Evolutionary conservation across 2,113 vertebrate genomes (phyloP), one percentile per base, ranked within the genome.

Genomic region (Riparia riparia): DNA sequence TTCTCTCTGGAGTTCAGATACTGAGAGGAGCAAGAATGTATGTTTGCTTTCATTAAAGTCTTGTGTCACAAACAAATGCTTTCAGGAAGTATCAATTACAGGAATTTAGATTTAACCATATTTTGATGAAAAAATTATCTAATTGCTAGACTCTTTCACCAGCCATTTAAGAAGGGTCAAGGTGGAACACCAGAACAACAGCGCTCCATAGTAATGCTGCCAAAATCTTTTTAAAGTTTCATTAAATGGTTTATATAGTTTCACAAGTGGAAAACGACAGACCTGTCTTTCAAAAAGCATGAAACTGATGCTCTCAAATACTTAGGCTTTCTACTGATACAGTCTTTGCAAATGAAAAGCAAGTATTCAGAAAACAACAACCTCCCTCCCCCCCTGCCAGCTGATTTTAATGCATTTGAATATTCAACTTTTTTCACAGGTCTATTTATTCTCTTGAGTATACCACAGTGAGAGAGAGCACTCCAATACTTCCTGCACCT

Each of bases 11-110:
- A 91, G 69, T 65, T 95, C 47, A 96, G 81, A 72, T n/a, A 92
- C 4, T 74, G 22, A 37, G 45, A 92, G 71, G 7, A 77, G 54
- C 32, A 95, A 95, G 53, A 91, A 86, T 0, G 0, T 86, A 0
- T 32, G 93, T 89, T 80, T 89, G 54, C 77, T 86, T 86, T 93
- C 61, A 95, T 69, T 82, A 34, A 91, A 79, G 58, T 80, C 37
- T 50, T 65, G 44, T 41, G 72, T 86, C 82, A 58, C 5, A 20
- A 13, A 86, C 31, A 58, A 92, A 53, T 57, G 32, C 60, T 91
- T 95, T 72, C 61, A 91, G 73, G 82, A 95, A 96, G 49, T 69
- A 94, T 82, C 54, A 89, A 68, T 89, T 87, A 85, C 14, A 72
- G 50, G 53, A 91, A 93, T 76, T 79, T 78, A 32, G 69, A 70